Percentiles rank a stretch among this genome's conserved stretches.
Evolutionary conservation across 2,113 vertebrate genomes (phyloP).

Genomic region (Myiozetetes cayanensis): DNA sequence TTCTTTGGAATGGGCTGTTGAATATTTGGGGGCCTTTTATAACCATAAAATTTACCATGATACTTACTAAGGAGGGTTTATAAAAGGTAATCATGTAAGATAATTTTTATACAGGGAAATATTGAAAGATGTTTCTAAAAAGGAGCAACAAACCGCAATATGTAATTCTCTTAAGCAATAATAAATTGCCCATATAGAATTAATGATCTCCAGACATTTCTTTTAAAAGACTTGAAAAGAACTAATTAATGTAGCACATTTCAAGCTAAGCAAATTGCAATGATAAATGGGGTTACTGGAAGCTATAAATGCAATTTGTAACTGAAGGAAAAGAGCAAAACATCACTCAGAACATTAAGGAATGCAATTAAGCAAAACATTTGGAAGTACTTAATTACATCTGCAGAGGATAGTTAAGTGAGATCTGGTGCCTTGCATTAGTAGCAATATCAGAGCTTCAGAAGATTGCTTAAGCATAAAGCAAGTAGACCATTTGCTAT

Average conservation of each 20-base stretch:
- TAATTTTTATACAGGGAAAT: conserved; percentile 44
- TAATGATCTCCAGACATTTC: conserved; percentile 64
- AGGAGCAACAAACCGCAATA: not conserved
- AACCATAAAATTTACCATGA: not conserved
- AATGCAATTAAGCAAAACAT: conserved; percentile 69
- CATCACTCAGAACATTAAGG: conserved; percentile 66
- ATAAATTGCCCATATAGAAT: conserved; percentile 65
- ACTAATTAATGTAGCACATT: conserved; percentile 67
- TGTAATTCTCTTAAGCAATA: conserved; percentile 60
- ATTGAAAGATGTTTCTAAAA: conserved; percentile 22
- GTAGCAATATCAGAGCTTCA: conserved; percentile 7
- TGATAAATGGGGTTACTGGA: conserved; percentile 67
- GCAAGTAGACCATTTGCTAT: not conserved
- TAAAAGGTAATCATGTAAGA: conserved; percentile 54
- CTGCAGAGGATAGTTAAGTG: conserved; percentile 48
- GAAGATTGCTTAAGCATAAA: not conserved
- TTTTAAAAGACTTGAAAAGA: conserved; percentile 63
- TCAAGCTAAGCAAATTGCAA: conserved; percentile 65
- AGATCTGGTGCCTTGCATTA: conserved; percentile 29
- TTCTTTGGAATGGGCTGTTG: not conserved
- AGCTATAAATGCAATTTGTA: conserved; percentile 53
- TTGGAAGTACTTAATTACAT: conserved; percentile 68
- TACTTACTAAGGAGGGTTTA: not conserved
- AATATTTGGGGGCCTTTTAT: not conserved
- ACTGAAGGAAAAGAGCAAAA: conserved; percentile 59